phyloP scores from a whole-genome alignment of 2,797 vertebrate species.

The Cynodonichthys magdalenae region DNA sequence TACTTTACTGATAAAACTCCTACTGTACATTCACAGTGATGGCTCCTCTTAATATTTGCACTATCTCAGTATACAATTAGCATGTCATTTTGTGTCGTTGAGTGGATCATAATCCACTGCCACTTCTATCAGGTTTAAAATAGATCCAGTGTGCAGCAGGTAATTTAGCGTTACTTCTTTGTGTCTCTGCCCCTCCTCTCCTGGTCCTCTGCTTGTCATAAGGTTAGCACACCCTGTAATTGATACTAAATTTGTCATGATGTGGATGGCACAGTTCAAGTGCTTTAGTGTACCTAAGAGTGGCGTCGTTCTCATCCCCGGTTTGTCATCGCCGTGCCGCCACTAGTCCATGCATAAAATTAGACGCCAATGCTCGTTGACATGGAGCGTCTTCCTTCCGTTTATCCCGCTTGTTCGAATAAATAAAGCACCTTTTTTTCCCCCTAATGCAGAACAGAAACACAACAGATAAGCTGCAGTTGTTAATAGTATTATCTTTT shows the following conservation, averaged over 20 bases:
- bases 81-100: constrained; percentile 46
- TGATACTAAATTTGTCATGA: constrained; percentile 79
- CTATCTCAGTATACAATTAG: constrained; percentile 70
- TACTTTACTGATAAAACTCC: constrained; percentile 59
- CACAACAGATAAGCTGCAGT: constrained; percentile 67
- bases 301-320: constrained; percentile 52
- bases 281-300: constrained; percentile 65
- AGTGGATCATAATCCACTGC: constrained; percentile 66
- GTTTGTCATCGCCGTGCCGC: constrained; percentile 66
- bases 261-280: constrained; percentile 75
- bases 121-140: constrained; percentile 69
- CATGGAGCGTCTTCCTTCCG: constrained; percentile 61
- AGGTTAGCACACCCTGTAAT: constrained; percentile 76
- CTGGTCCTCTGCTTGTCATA: constrained; percentile 67
- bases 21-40: background rate
- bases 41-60: constrained; percentile 54
- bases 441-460: constrained; percentile 46
- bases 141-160: constrained; percentile 65
- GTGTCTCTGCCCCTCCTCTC: constrained; percentile 57
- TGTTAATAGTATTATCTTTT: constrained; percentile 11
- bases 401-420: constrained; percentile 56
- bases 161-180: constrained; percentile 72
- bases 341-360: constrained; percentile 68
- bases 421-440: constrained; percentile 74
- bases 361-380: constrained; percentile 63